phyloP scores from a whole-genome alignment of 53 echinoderm and acorn worm species.

The Echinarachnius parma region DNA sequence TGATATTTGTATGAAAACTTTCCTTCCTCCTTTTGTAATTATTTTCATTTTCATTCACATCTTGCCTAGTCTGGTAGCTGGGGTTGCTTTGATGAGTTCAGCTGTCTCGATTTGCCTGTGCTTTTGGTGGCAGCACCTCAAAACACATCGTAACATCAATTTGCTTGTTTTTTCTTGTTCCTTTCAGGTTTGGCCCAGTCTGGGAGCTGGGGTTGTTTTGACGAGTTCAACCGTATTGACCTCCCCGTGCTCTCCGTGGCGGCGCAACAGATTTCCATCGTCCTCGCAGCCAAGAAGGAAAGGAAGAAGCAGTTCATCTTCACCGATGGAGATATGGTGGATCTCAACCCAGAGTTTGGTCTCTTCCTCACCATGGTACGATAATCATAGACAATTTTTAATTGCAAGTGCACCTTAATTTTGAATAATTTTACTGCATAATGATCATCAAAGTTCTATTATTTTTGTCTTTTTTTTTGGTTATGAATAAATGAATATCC shows the following conservation, averaged over 20 bases:
- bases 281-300: slow-evolving; percentile 96
- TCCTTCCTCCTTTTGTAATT: no score
- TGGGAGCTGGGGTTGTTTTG: slow-evolving; percentile 98
- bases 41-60: background rate
- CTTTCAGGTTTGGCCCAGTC: slow-evolving; percentile 88
- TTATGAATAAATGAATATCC: no score
- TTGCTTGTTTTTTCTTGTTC: slow-evolving; percentile 1
- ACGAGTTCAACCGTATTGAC: slow-evolving; percentile 98
- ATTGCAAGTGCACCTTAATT: no score
- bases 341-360: slow-evolving; percentile 98
- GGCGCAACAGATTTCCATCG: slow-evolving; percentile 98
- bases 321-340: slow-evolving; percentile 92
- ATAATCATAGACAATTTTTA: no score
- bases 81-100: no score
- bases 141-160: background rate
- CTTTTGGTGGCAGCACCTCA: no score
- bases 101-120: no score
- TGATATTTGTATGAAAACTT: no score
- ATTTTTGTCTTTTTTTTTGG: no score
- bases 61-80: no score
- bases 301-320: slow-evolving; percentile 95
- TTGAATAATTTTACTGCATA: no score
- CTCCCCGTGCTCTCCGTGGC: slow-evolving; percentile 97
- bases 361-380: slow-evolving; percentile 98
- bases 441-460: no score